A percentile compares a stretch with the other conserved stretches of the same genome.
Evolutionary conservation across 2,113 vertebrate species (phyloP).

Genomic region (Pogona vitticeps): DNA sequence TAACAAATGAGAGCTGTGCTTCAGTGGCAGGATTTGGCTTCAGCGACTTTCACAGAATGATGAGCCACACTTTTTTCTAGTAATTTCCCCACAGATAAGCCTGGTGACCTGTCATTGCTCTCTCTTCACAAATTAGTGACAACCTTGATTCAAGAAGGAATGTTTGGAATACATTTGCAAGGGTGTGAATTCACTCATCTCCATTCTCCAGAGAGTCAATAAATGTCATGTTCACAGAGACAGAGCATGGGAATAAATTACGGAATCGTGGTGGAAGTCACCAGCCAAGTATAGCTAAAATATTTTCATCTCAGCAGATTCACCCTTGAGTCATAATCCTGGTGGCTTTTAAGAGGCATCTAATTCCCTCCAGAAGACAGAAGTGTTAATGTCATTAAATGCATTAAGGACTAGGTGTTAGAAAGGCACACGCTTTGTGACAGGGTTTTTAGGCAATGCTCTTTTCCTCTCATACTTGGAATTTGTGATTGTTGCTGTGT

Average conservation of each 20-base stretch:
- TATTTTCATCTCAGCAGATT: neutral
- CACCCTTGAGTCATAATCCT: neutral
- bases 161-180: constrained; percentile 32
- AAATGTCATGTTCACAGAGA: constrained; percentile 25
- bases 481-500: neutral
- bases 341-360: neutral
- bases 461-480: neutral
- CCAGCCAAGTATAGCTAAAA: neutral
- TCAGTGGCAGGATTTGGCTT: constrained; percentile 45
- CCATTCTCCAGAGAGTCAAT: constrained; percentile 27
- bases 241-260: constrained; percentile 25
- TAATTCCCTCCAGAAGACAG: neutral
- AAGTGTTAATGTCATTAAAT: neutral
- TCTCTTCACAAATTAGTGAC: constrained; percentile 5
- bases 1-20: constrained; percentile 62
- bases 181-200: neutral
- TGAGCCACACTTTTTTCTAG: constrained; percentile 36
- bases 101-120: constrained; percentile 44
- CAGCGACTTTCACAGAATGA: constrained; percentile 53
- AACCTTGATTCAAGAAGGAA: constrained; percentile 38
- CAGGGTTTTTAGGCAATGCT: neutral
- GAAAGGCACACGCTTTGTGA: neutral
- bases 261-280: constrained; percentile 12
- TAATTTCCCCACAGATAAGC: constrained; percentile 37
- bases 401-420: neutral